These are phyloP conservation scores for Pararge aegeria DNA, from an alignment of 1,140 invertebrate genomes.

Conservation along the genomic window DNA sequence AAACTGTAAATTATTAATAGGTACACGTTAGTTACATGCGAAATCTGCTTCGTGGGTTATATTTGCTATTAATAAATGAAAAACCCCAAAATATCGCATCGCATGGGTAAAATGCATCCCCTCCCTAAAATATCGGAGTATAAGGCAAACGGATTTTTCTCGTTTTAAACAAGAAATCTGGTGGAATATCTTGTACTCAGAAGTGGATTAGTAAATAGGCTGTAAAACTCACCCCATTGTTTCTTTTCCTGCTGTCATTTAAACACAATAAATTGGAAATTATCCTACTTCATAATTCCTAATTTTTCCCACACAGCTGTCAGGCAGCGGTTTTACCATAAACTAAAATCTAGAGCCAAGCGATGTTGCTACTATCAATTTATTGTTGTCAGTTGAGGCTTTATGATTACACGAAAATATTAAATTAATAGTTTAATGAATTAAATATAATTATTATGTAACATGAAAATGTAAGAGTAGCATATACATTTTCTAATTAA, in stretches of 20 bases:
- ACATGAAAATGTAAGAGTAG: too few species aligned
- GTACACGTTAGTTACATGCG: neutral
- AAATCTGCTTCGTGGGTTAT: constrained; percentile 23
- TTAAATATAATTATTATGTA: too few species aligned
- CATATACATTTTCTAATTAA: too few species aligned
- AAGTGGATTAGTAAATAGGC: neutral
- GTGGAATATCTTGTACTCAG: neutral
- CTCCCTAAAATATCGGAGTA: constrained; percentile 73
- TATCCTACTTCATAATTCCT: constrained; percentile 74
- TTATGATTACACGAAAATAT: too few species aligned
- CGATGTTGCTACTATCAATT: constrained; percentile 30
- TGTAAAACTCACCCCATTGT: constrained; percentile 80
- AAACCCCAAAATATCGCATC: constrained; percentile 70
- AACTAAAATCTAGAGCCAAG: constrained; percentile 41
- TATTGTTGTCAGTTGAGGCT: too few species aligned
- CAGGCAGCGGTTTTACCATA: constrained; percentile 55
- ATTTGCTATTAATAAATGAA: constrained; percentile 24
- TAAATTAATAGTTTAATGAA: too few species aligned
- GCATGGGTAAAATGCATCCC: constrained; percentile 75
- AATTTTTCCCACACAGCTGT: constrained; percentile 72
- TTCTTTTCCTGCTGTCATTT: constrained; percentile 84
- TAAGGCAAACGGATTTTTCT: constrained; percentile 44
- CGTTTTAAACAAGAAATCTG: neutral
- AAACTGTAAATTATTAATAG: neutral
- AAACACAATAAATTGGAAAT: constrained; percentile 69